These are phyloP conservation scores for Vimba vimba DNA, from an alignment of 2,113 vertebrate genomes.

Conservation along the genomic window DNA sequence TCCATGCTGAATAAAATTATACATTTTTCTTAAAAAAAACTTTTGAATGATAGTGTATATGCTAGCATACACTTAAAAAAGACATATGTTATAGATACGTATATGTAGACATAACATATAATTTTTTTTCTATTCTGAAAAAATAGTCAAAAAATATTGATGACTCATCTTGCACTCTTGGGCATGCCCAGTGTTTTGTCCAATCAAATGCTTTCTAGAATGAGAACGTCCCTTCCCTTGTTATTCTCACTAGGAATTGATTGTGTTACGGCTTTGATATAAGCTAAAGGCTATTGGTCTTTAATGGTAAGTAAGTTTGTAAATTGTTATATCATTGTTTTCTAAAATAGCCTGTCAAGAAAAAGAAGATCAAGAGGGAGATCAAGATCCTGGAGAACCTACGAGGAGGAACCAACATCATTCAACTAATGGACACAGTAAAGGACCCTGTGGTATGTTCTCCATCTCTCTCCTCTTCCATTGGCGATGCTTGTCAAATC, in stretches of 20 bases:
- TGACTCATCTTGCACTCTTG: too few relatives aligned
- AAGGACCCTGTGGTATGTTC: constrained; percentile 97
- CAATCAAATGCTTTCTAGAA: too few relatives aligned
- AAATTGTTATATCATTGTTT: not conserved
- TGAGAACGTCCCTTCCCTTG: not conserved
- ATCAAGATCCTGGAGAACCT: constrained; percentile 98
- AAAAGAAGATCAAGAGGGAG: constrained; percentile 99
- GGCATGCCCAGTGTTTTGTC: too few relatives aligned
- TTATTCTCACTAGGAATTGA: not conserved
- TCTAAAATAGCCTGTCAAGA: constrained; percentile 90
- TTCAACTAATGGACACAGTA: constrained; percentile 97
- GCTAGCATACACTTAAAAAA: too few relatives aligned
- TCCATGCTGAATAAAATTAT: too few relatives aligned
- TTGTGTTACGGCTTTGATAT: not conserved
- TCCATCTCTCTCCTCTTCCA: not conserved
- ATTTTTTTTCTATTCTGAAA: too few relatives aligned
- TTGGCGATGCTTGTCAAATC: not conserved
- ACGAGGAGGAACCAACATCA: constrained; percentile 97
- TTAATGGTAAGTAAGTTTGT: not conserved
- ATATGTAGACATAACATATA: too few relatives aligned
- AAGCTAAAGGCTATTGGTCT: not conserved
- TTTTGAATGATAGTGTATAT: too few relatives aligned
- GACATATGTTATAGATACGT: too few relatives aligned
- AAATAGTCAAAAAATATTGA: too few relatives aligned
- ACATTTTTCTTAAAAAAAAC: too few relatives aligned